Percentiles rank a stretch among this genome's conserved stretches.
Evolutionary conservation across 2,113 vertebrate species (phyloP).

Genomic region (Neomonachus schauinslandi): DNA sequence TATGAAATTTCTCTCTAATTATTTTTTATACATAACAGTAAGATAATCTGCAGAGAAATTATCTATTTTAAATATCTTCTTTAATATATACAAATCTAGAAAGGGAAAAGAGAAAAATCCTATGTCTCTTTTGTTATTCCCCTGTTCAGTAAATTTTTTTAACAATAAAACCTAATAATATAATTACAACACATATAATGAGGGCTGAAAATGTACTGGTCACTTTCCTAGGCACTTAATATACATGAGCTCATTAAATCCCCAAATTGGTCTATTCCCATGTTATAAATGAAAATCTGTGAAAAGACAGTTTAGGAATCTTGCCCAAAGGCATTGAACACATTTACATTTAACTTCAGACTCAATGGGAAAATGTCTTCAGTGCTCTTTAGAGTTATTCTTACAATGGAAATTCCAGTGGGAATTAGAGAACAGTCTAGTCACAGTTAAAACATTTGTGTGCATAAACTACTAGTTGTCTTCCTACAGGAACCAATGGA

Average conservation of each 20-base stretch:
- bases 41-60: background rate
- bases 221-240: background rate
- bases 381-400: background rate
- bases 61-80: background rate
- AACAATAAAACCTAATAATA: constrained; percentile 9
- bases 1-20: background rate
- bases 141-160: background rate
- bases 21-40: background rate
- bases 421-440: background rate
- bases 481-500: background rate
- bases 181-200: background rate
- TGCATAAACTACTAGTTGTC: background rate
- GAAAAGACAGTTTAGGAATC: background rate
- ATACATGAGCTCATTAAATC: background rate
- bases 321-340: background rate
- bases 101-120: background rate
- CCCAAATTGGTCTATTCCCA: background rate
- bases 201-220: background rate
- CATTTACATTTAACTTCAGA: background rate
- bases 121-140: background rate
- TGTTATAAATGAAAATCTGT: background rate
- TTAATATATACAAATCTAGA: background rate
- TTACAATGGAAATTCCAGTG: background rate
- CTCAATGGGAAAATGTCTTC: background rate
- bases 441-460: background rate